Conservation (phyloP, 2,797 vertebrate genomes). For the Nasua narica region DNA sequence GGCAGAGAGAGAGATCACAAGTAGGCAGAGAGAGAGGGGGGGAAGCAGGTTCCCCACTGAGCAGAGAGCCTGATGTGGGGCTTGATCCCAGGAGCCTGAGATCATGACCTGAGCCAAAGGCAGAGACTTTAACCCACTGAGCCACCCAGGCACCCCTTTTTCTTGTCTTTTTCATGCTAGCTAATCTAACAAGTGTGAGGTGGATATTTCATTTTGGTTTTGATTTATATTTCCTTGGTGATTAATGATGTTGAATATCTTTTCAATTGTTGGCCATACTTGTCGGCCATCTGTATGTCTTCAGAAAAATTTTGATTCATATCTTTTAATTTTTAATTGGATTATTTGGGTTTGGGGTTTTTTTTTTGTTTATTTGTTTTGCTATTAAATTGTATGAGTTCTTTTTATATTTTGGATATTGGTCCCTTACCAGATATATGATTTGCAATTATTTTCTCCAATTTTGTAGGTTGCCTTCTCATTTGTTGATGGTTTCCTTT, state of each 20-base stretch:
- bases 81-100: no score
- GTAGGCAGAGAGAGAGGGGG: no score
- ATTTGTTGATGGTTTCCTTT: background rate
- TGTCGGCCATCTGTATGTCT: background rate
- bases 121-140: no score
- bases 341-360: background rate
- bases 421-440: background rate
- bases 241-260: background rate
- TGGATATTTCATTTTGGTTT: background rate
- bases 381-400: background rate
- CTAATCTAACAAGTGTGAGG: background rate
- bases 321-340: background rate
- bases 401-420: background rate
- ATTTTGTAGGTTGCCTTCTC: background rate
- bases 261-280: background rate
- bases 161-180: background rate
- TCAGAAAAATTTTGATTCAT: background rate
- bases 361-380: no score
- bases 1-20: no score
- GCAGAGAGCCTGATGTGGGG: no score
- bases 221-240: background rate
- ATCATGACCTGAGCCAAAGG: no score
- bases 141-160: background rate
- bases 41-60: no score
- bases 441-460: background rate